Conservation (phyloP, 2,113 vertebrate genomes). For the Corapipo altera region DNA sequence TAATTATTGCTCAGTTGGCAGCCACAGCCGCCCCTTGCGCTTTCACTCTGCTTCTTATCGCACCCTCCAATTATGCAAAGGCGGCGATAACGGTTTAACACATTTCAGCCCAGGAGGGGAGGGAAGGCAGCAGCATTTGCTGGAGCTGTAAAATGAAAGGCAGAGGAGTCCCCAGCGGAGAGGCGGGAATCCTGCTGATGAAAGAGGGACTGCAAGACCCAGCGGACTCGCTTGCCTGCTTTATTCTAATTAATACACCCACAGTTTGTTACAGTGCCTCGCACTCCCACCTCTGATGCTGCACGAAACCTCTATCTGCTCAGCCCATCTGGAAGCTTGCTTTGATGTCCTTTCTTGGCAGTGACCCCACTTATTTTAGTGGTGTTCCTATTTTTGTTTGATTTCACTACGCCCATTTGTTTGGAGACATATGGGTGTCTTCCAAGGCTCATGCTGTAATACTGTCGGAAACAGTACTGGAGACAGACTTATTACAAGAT, state of each 20-base stretch:
- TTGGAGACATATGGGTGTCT: background rate
- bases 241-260: background rate
- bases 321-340: constrained; percentile 37
- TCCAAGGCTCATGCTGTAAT: background rate
- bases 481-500: background rate
- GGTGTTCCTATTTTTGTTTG: constrained; percentile 18
- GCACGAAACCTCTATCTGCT: background rate
- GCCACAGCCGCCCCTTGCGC: rapidly evolving
- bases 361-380: background rate
- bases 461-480: background rate
- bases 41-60: background rate
- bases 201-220: background rate
- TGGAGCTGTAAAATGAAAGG: background rate
- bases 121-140: background rate
- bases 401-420: background rate
- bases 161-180: background rate
- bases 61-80: constrained; percentile 4
- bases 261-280: background rate
- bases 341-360: constrained; percentile 56
- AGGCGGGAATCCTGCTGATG: background rate
- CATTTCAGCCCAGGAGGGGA: background rate
- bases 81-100: background rate
- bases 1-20: background rate
- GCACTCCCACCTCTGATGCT: background rate
- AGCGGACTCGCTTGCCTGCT: rapidly evolving